phyloP scores from a whole-genome alignment of 2,113 vertebrate species.

The Dipodomys stephensi region DNA sequence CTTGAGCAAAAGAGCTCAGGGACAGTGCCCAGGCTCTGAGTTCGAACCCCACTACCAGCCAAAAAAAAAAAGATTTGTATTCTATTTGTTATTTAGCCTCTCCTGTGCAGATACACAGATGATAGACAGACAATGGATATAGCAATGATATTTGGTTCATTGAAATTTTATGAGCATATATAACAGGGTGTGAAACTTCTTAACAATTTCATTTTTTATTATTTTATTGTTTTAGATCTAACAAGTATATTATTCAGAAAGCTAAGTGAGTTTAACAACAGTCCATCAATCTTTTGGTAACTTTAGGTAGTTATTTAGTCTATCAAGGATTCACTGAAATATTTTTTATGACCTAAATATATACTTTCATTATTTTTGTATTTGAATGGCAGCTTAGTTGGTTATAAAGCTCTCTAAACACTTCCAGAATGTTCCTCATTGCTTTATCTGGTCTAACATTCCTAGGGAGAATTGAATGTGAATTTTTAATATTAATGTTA shows the following conservation, averaged over 20 bases:
- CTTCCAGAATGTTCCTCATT: neutral
- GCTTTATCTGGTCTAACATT: neutral
- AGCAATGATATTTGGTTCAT: neutral
- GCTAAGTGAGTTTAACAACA: neutral
- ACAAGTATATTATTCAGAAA: neutral
- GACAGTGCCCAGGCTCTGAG: too few species aligned
- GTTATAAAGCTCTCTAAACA: neutral
- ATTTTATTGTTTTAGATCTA: neutral
- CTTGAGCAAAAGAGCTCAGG: too few species aligned
- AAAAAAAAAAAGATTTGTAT: neutral
- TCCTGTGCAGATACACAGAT: neutral
- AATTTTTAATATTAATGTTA: neutral
- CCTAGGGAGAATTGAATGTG: neutral
- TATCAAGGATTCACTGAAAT: neutral
- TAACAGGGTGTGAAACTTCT: neutral
- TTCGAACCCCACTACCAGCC: too few species aligned
- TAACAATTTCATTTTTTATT: neutral
- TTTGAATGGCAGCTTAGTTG: neutral
- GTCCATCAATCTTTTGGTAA: neutral
- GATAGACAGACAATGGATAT: neutral
- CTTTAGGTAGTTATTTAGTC: neutral
- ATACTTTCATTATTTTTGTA: neutral
- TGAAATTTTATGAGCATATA: neutral
- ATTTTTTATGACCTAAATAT: neutral
- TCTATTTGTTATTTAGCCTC: neutral